Conservation (phyloP, 2,797 vertebrate species). For the Muscicapa striata region DNA sequence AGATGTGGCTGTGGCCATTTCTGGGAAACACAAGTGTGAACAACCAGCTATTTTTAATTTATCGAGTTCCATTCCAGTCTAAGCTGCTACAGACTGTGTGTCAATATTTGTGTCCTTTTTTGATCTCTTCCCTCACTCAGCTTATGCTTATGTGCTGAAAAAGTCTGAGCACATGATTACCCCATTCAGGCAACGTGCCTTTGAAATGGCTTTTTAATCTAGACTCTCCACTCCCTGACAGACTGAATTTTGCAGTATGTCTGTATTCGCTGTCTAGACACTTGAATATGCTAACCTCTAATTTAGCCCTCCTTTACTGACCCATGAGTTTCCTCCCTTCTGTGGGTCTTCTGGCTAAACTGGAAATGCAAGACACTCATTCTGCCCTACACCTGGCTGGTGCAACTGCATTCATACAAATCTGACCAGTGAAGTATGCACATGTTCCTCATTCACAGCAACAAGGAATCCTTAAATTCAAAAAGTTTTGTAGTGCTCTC, state of each 20-base stretch:
- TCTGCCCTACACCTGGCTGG: constrained; percentile 36
- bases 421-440: constrained; percentile 33
- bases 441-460: constrained; percentile 3
- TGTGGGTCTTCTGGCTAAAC: constrained; percentile 69
- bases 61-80: constrained; percentile 49
- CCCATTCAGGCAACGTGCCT: constrained; percentile 61
- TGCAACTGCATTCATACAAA: constrained; percentile 33
- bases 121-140: constrained; percentile 53
- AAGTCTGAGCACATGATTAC: constrained; percentile 66
- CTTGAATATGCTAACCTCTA: constrained; percentile 70
- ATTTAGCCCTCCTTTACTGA: constrained; percentile 70
- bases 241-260: constrained; percentile 66
- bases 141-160: constrained; percentile 63
- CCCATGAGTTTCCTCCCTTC: constrained; percentile 62
- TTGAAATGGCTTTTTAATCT: constrained; percentile 72
- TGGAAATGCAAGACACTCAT: constrained; percentile 60
- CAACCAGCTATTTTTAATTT: constrained; percentile 57
- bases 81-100: constrained; percentile 51
- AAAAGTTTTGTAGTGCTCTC: background rate
- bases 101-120: constrained; percentile 62
- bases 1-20: constrained; percentile 34
- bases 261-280: constrained; percentile 70
- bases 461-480: background rate
- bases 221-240: constrained; percentile 68
- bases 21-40: constrained; percentile 51